Conservation (phyloP, 2,888 invertebrate species). For the Clanis bilineata region DNA sequence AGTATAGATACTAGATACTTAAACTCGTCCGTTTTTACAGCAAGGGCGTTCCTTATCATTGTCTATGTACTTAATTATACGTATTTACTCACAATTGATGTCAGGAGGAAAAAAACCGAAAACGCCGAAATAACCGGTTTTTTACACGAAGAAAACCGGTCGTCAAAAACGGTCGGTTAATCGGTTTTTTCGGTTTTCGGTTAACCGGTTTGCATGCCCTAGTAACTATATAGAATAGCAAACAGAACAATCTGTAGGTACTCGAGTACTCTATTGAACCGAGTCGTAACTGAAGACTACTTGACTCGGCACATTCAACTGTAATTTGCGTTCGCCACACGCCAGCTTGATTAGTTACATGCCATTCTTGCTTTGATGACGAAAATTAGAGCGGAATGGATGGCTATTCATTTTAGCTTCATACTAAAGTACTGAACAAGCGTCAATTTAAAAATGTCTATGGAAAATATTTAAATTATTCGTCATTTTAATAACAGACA, state of each 20-base stretch:
- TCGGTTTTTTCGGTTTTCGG: too few relatives aligned
- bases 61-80: too few relatives aligned
- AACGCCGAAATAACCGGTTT: too few relatives aligned
- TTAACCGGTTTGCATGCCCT: too few relatives aligned
- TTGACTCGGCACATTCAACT: background rate
- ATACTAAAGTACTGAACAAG: background rate
- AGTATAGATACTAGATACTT: too few relatives aligned
- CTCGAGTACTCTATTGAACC: constrained; percentile 3
- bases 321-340: constrained; percentile 1
- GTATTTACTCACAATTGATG: too few relatives aligned
- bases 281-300: constrained; percentile 7
- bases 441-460: constrained; percentile 28
- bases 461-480: constrained; percentile 53
- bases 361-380: background rate
- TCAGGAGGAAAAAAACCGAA: too few relatives aligned
- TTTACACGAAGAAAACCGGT: too few relatives aligned
- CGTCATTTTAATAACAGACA: constrained; percentile 38
- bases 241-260: constrained; percentile 4
- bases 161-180: too few relatives aligned
- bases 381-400: background rate
- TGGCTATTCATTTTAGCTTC: background rate
- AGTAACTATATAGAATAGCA: background rate
- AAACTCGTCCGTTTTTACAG: too few relatives aligned
- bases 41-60: too few relatives aligned
- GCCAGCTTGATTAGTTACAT: constrained; percentile 5